phyloP scores from a whole-genome alignment of 2,888 invertebrate genomes.

The Drosophila nr. fundita region DNA sequence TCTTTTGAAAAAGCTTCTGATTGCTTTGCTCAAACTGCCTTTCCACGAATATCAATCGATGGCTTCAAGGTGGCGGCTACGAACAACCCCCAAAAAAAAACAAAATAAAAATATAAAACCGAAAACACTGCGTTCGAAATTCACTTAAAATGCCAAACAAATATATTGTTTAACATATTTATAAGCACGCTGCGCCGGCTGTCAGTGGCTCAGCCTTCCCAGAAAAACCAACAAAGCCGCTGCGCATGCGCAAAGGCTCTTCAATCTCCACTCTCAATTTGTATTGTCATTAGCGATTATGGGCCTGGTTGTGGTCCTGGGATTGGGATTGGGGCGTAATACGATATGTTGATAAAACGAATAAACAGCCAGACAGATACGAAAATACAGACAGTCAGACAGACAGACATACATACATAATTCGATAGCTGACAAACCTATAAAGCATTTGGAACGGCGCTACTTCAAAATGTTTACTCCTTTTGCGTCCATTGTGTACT shows the following conservation, averaged over 20 bases:
- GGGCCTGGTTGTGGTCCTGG: slow-evolving; percentile 36
- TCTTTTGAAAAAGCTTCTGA: slow-evolving; percentile 26
- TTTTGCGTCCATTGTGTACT: slow-evolving; percentile 60
- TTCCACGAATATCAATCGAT: slow-evolving; percentile 68
- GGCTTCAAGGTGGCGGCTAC: slow-evolving; percentile 50
- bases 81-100: slow-evolving; percentile 31
- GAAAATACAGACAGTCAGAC: slow-evolving; percentile 1
- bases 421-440: slow-evolving; percentile 73
- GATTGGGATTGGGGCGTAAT: slow-evolving; percentile 62
- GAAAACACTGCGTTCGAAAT: slow-evolving; percentile 43
- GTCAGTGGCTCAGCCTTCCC: slow-evolving; percentile 54
- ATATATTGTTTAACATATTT: slow-evolving; percentile 69
- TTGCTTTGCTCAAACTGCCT: slow-evolving; percentile 11
- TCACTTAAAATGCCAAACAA: slow-evolving; percentile 68
- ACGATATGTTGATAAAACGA: slow-evolving; percentile 77
- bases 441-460: slow-evolving; percentile 76
- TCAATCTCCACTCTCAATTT: slow-evolving; percentile 65
- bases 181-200: slow-evolving; percentile 62
- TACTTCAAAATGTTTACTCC: slow-evolving; percentile 81
- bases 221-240: slow-evolving; percentile 66
- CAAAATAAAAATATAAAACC: neutral
- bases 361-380: slow-evolving; percentile 45
- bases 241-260: slow-evolving; percentile 33
- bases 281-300: slow-evolving; percentile 79
- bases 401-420: slow-evolving; percentile 21